Evolutionary conservation across 2,888 invertebrate species (phyloP).

Genomic region (Gnatocerus cornutus): DNA sequence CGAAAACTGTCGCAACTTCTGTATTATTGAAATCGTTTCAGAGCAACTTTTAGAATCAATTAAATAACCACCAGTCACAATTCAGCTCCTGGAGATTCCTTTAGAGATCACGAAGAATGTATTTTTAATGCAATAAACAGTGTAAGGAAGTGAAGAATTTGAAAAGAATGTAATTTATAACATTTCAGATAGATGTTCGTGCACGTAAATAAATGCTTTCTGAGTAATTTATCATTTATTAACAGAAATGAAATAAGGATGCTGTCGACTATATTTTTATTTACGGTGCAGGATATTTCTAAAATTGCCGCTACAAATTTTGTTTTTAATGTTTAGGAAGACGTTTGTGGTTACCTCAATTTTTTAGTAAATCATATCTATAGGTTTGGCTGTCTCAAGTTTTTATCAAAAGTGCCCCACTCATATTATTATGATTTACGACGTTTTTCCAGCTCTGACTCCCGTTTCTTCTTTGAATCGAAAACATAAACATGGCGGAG

Average conservation of each 20-base stretch:
- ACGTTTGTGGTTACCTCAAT: conserved; percentile 20
- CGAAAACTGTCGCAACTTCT: conserved; percentile 29
- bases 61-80: conserved; percentile 41
- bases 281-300: not conserved
- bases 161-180: conserved; percentile 18
- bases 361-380: conserved; percentile 28
- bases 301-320: conserved; percentile 24
- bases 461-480: conserved; percentile 33
- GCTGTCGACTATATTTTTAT: conserved; percentile 2
- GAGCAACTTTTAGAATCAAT: conserved; percentile 36
- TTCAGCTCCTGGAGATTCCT: conserved; percentile 15
- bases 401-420: conserved; percentile 39
- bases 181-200: conserved; percentile 5
- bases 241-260: conserved; percentile 8
- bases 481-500: conserved; percentile 31
- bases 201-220: conserved; percentile 15
- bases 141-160: conserved; percentile 4
- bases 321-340: conserved; percentile 25
- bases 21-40: conserved; percentile 32
- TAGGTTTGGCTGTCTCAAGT: conserved; percentile 30
- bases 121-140: conserved; percentile 23
- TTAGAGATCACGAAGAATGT: conserved; percentile 17
- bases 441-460: conserved; percentile 19
- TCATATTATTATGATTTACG: conserved; percentile 33
- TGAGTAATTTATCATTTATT: conserved; percentile 13